Percentiles rank a stretch among this genome's conserved stretches.
phyloP scores from a whole-genome alignment of 2,888 invertebrate species.

The Lapara coniferarum region DNA sequence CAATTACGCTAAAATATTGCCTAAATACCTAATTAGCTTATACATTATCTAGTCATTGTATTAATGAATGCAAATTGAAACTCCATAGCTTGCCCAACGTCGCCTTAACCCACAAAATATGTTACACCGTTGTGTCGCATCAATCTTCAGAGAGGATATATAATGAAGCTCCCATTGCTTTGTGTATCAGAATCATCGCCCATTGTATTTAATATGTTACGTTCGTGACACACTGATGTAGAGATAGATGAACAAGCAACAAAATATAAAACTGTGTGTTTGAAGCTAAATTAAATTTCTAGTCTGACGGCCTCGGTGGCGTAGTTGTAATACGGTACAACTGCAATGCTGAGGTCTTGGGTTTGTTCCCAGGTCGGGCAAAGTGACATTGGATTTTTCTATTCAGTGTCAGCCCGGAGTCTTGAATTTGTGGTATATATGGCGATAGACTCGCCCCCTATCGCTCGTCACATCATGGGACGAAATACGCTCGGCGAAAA shows the following conservation, averaged over 20 bases:
- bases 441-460: no score
- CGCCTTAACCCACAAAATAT: conserved; percentile 69
- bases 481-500: no score
- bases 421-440: no score
- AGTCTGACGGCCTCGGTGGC: no score
- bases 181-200: conserved; percentile 68
- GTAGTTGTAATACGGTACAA: no score
- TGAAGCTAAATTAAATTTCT: no score
- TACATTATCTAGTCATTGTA: conserved; percentile 52
- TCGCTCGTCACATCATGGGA: no score
- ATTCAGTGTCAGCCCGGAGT: no score
- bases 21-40: conserved; percentile 7
- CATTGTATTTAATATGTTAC: conserved; percentile 66
- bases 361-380: no score
- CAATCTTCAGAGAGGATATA: conserved; percentile 73
- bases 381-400: no score
- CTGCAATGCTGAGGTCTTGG: no score
- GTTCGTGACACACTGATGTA: conserved; percentile 48
- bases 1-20: neutral
- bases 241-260: conserved; percentile 24
- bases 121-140: conserved; percentile 66
- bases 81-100: conserved; percentile 40
- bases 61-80: conserved; percentile 42
- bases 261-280: neutral
- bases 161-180: conserved; percentile 65